These are phyloP conservation scores for Agonopterix subpropinquella DNA, from an alignment of 2,888 invertebrate species.

Conservation along the genomic window DNA sequence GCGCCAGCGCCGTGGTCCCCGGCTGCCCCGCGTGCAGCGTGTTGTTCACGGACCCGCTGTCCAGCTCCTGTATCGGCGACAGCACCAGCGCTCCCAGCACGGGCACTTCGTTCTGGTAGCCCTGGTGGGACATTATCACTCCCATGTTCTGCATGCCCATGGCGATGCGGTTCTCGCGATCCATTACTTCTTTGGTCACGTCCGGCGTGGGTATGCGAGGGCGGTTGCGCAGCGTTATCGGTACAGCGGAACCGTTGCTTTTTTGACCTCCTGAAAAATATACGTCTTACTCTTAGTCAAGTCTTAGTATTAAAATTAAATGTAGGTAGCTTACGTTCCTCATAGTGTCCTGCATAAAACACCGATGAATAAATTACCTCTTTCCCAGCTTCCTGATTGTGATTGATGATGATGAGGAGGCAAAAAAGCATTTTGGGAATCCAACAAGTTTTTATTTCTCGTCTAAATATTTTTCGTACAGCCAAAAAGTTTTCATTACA, in stretches of 20 bases:
- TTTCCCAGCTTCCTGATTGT: no score
- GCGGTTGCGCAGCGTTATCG: constrained; percentile 83
- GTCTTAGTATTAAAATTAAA: no score
- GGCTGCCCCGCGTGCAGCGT: constrained; percentile 83
- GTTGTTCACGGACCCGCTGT: constrained; percentile 84
- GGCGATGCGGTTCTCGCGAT: constrained; percentile 80
- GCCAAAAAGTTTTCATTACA: no score
- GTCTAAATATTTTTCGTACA: no score
- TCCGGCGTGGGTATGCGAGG: constrained; percentile 94
- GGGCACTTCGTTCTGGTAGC: constrained; percentile 79
- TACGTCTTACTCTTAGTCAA: no score
- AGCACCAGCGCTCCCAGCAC: constrained; percentile 85
- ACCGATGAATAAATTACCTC: no score
- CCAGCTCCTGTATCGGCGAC: constrained; percentile 90
- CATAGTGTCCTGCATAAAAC: no score
- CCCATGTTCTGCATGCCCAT: constrained; percentile 74
- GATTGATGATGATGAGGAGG: no score
- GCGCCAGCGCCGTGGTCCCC: constrained; percentile 85
- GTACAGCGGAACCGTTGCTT: constrained; percentile 80
- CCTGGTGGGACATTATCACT: constrained; percentile 82
- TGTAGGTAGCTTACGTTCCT: no score
- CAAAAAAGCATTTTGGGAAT: no score
- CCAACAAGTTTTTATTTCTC: no score
- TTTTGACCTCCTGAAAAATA: constrained; percentile 61
- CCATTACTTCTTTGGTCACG: constrained; percentile 86